phyloP scores from a whole-genome alignment of 2,113 vertebrate genomes.

The Sapajus apella region DNA sequence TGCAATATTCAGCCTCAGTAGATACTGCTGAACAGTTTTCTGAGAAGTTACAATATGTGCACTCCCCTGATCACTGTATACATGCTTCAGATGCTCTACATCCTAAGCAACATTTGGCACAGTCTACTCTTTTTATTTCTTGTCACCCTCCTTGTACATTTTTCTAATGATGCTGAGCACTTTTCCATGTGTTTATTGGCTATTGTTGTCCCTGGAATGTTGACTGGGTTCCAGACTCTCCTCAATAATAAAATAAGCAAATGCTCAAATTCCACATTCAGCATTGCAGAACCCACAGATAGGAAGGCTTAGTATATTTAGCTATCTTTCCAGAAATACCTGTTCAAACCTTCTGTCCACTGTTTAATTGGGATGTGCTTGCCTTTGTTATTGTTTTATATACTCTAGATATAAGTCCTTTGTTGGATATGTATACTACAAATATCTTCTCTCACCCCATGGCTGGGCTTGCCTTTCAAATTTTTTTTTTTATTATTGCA shows the following conservation, averaged over 20 bases:
- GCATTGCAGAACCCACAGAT: neutral
- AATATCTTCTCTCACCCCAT: neutral
- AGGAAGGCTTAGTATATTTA: neutral
- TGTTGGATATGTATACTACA: neutral
- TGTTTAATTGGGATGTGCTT: neutral
- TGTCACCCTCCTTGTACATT: neutral
- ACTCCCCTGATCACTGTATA: neutral
- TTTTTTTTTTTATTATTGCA: too few relatives aligned
- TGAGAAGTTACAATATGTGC: neutral
- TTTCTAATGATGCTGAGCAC: neutral
- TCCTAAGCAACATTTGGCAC: neutral
- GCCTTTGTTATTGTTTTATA: neutral
- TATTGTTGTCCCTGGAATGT: neutral
- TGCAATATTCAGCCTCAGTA: neutral
- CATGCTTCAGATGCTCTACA: neutral
- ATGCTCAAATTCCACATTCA: neutral
- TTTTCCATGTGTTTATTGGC: neutral
- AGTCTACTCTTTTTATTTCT: neutral
- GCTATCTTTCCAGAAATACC: neutral
- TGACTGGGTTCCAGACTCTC: neutral
- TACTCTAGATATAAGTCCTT: neutral
- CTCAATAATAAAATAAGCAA: neutral
- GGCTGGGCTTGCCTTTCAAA: neutral
- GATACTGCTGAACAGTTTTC: neutral
- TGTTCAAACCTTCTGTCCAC: neutral